Base-by-base conservation (phyloP, 2,888 invertebrate species). In the Lamellibrachia satsuma region DNA sequence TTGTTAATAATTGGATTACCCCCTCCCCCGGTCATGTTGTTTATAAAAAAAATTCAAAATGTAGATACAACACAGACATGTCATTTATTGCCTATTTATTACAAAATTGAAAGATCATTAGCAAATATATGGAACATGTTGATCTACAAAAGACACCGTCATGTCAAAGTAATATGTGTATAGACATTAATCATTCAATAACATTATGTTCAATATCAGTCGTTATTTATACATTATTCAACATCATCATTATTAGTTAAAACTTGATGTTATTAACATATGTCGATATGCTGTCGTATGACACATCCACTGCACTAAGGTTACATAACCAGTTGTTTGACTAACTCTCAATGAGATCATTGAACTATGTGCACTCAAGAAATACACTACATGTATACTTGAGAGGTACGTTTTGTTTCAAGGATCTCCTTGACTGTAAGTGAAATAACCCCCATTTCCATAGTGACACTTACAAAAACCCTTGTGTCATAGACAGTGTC, bases 61-160 rank as follows among this genome's bases (percentile, higher is more conserved):
- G n/a, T 4, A 15, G 15, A 75, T 15, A 11, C 6, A n/a, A 75
- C 60, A 60, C 22, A 15, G 22, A 15, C 3, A 75, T 75, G 75
- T 75, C 3, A 75, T 75, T 75, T 9, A 75, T 75, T 22, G 22
- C 15, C 22, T 15, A 15, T n/a, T 75, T 75, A 75, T 75, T 75
- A 75, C n/a, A 75, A 75, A 75, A 1, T 75, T 75, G 75, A 75
- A 75, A 75, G 75, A 75, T 75, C 75, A 75, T 15, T 75, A 75
- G 75, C 75, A 75, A 75, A 75, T 75, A 75, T 75, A 75, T 75
- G n/a, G 75, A 75, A 75, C 75, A 75, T 11, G 75, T 75, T 75
- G 22, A 75, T 75, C 75, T 22, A 75, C 75, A 75, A 75, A 75
- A 75, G 6, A 75, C 75, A 15, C 11, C 75, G 2, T 15, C 39